Evolutionary conservation across 2,888 invertebrate genomes (phyloP).

Genomic region (Auanema freiburgensis): DNA sequence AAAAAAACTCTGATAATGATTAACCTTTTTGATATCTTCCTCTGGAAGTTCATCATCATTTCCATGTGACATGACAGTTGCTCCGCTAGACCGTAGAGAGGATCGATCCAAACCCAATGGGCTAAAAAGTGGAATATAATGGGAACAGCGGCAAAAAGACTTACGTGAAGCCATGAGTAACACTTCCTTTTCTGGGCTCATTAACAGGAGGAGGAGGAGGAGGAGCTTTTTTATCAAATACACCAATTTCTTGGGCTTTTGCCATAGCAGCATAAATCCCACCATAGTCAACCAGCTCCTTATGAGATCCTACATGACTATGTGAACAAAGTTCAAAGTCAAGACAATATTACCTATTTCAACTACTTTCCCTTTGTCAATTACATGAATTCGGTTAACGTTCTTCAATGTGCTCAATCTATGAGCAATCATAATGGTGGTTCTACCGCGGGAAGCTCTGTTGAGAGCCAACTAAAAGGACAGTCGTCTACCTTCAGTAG

Average conservation of each 20-base stretch:
- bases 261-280: conserved; percentile 23
- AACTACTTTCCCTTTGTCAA: conserved; percentile 36
- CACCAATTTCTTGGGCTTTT: conserved; percentile 29
- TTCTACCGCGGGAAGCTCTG: conserved; percentile 38
- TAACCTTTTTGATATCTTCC: no score
- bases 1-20: no score
- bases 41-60: neutral
- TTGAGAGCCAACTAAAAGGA: conserved; percentile 37
- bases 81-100: neutral
- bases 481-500: neutral
- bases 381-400: conserved; percentile 38
- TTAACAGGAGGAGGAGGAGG: no score
- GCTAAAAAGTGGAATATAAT: neutral
- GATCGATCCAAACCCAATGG: neutral
- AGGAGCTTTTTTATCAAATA: conserved; percentile 4
- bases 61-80: neutral
- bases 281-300: conserved; percentile 15
- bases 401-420: conserved; percentile 48
- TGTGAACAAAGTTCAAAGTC: neutral
- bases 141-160: neutral
- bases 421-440: conserved; percentile 51
- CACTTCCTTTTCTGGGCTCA: neutral
- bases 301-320: conserved; percentile 19
- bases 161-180: neutral
- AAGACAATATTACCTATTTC: conserved; percentile 19